Base-by-base conservation (phyloP, 1,140 invertebrate species). In the Pachypsylla venusta region DNA sequence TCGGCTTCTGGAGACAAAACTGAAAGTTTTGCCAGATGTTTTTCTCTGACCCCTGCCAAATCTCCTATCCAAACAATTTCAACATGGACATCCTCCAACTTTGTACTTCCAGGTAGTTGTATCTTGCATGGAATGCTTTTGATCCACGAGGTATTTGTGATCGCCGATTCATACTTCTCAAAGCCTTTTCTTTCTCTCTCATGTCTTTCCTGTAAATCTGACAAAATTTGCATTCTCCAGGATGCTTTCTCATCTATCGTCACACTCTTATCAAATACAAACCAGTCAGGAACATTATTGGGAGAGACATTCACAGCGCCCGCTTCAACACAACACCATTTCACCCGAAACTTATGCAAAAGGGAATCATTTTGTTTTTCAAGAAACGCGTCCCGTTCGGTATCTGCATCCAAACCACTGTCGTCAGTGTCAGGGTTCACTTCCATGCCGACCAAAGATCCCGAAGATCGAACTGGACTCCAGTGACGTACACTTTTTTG, bases 131-230 rank as follows among this genome's bases (percentile, higher is more conserved):
- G 81, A 22, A 83, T 83, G 62, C 80, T 83, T 66, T 89, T 87
- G 0, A 87, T 77, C 85, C 87, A 91, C 0, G 85, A 87, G 22
- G 82, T 83, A 65, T 83, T 84, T 74, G 90, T 86, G 42, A 89
- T 76, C 14, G 87, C 87, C 66, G 80, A 77, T 68, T 83, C 81
- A 70, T 80, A 86, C 40, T 75, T 71, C 16, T 76, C 71, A 57
- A 79, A 73, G 65, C 81, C 76, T 55, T 74, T 64, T 25, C 74
- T 64, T 62, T 76, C 67, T 48, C 70, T 63, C 54, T 70, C 73
- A 64, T 75, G 69, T 66, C 85, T 74, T 19, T 68, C 71, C 70
- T 80, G 81, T 28, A 91, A 71, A 66, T 81, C 78, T 48, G 83
- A 75, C 30, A 90, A 71, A 68, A 91, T 83, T 63, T 81, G 70